Conservation (phyloP, 2,888 invertebrate genomes). For the Vanessa cardui region DNA sequence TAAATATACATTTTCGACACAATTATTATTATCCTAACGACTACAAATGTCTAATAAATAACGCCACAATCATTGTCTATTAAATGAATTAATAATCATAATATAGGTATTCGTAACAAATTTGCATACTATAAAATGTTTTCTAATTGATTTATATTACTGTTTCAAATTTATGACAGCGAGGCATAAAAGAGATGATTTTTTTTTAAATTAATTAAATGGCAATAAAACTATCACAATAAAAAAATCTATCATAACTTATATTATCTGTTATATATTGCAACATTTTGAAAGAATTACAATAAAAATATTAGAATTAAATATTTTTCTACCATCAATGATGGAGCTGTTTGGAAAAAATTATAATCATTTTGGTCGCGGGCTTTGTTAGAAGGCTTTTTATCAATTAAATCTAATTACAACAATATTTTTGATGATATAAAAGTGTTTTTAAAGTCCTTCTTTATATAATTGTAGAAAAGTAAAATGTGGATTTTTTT, state of each 20-base stretch:
- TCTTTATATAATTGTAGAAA: too few relatives aligned
- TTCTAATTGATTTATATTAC: constrained; percentile 8
- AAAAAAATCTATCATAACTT: neutral
- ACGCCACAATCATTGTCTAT: too few relatives aligned
- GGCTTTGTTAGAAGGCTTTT: neutral
- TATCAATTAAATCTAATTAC: too few relatives aligned
- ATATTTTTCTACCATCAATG: neutral
- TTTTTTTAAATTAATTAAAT: constrained; percentile 6
- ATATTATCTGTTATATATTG: neutral
- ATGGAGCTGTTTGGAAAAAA: neutral
- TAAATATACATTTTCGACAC: too few relatives aligned
- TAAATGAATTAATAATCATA: too few relatives aligned
- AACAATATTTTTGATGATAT: too few relatives aligned
- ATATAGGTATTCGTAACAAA: neutral
- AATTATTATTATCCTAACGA: too few relatives aligned
- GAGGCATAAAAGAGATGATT: neutral
- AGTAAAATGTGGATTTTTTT: too few relatives aligned
- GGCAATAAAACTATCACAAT: constrained; percentile 5
- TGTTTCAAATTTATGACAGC: constrained; percentile 1
- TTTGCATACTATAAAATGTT: neutral
- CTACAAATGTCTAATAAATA: too few relatives aligned
- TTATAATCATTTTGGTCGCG: neutral
- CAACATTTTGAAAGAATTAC: neutral
- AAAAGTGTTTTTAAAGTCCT: too few relatives aligned
- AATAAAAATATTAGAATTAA: too few relatives aligned